Conservation (phyloP, 2,888 invertebrate species). For the Limulus polyphemus region DNA sequence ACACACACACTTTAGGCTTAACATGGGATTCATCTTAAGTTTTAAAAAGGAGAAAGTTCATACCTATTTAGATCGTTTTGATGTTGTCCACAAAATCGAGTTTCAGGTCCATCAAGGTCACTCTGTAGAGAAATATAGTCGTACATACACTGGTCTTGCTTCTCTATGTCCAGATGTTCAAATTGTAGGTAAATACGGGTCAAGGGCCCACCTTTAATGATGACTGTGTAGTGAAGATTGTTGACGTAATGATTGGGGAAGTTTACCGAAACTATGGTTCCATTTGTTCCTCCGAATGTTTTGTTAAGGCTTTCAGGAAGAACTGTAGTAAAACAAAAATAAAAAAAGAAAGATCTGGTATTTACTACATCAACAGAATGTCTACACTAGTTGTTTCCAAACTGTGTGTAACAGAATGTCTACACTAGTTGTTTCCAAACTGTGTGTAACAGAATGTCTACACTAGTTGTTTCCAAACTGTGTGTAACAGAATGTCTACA, state of each 20-base stretch:
- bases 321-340: conserved; percentile 12
- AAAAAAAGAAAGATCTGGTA: not conserved
- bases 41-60: not conserved
- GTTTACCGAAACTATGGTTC: conserved; percentile 53
- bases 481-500: too few species aligned
- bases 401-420: too few species aligned
- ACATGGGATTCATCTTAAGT: too few species aligned
- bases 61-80: conserved; percentile 42
- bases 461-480: too few species aligned
- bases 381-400: too few species aligned
- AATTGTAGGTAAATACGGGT: conserved; percentile 36
- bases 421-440: too few species aligned
- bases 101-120: not conserved
- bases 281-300: conserved; percentile 38
- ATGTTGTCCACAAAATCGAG: conserved; percentile 46
- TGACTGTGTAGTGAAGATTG: conserved; percentile 56
- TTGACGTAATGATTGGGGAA: conserved; percentile 59
- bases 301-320: conserved; percentile 18
- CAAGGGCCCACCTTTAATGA: conserved; percentile 40
- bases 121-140: conserved; percentile 55
- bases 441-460: too few species aligned
- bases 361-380: not conserved
- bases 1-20: too few species aligned
- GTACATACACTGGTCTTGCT: conserved; percentile 63
- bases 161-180: conserved; percentile 53